A percentile compares a stretch with the other conserved stretches of the same genome.
phyloP scores from a whole-genome alignment of 2,888 invertebrate genomes.

The Thecocarcelia acutangulata region DNA sequence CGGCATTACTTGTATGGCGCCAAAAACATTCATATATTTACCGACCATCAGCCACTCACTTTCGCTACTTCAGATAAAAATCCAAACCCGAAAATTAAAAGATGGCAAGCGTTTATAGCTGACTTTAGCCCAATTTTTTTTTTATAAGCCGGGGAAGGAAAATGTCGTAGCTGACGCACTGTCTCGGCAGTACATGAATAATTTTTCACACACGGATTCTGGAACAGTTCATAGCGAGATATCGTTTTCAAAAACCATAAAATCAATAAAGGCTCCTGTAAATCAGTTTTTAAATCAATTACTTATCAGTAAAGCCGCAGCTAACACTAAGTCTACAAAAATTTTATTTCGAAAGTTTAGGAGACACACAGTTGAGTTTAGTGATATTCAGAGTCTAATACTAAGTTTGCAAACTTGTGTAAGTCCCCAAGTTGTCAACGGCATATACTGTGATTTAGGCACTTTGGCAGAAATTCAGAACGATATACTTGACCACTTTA shows the following conservation, averaged over 20 bases:
- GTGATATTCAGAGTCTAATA: not conserved
- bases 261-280: constrained; percentile 17
- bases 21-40: constrained; percentile 35
- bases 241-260: constrained; percentile 18
- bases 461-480: constrained; percentile 13
- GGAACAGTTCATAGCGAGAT: constrained; percentile 24
- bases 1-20: constrained; percentile 39
- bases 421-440: not conserved
- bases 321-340: not conserved
- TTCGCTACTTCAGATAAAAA: constrained; percentile 44
- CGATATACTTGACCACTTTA: constrained; percentile 19
- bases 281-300: constrained; percentile 23
- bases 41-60: constrained; percentile 40
- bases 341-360: not conserved
- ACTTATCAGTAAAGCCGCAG: constrained; percentile 4
- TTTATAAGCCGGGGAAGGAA: not conserved
- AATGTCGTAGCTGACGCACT: constrained; percentile 21
- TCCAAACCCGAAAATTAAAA: constrained; percentile 38
- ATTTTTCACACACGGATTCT: not conserved
- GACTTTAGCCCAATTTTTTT: constrained; percentile 20
- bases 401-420: not conserved
- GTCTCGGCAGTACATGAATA: constrained; percentile 11
- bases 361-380: not conserved
- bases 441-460: constrained; percentile 4
- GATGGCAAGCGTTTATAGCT: constrained; percentile 35